Conservation (phyloP, 1,140 invertebrate genomes). For the Aphelenchoides fujianensis region DNA sequence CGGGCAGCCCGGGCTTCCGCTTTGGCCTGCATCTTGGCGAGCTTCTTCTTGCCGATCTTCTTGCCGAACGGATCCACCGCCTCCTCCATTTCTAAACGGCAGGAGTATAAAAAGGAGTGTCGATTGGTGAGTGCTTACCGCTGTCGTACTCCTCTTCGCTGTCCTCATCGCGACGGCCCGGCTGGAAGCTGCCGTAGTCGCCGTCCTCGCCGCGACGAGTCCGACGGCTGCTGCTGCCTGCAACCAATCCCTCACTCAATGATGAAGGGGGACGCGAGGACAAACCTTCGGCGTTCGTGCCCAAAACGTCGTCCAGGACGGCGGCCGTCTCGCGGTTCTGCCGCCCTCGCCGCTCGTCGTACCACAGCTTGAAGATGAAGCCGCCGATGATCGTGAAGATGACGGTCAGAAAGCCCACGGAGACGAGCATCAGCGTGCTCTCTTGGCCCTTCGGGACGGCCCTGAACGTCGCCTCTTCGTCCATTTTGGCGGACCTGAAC, state of each 20-base stretch:
- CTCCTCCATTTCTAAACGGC: slow-evolving; percentile 7
- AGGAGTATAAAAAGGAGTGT: not conserved
- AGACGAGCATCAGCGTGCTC: slow-evolving; percentile 5
- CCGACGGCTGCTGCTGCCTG: slow-evolving; percentile 9
- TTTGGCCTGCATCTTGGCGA: slow-evolving; percentile 58
- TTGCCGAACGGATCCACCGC: slow-evolving; percentile 29
- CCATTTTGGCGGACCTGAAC: not conserved
- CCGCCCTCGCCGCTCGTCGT: slow-evolving; percentile 35
- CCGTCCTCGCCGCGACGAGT: slow-evolving; percentile 4
- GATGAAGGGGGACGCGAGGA: too few species aligned
- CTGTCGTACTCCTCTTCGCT: slow-evolving; percentile 17
- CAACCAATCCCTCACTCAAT: not conserved
- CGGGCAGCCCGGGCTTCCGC: slow-evolving; percentile 52
- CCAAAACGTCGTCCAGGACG: slow-evolving; percentile 24
- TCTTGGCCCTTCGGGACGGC: not conserved
- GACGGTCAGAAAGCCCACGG: slow-evolving; percentile 13
- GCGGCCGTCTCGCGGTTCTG: slow-evolving; percentile 23
- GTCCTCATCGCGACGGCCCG: not conserved
- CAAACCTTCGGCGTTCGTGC: not conserved
- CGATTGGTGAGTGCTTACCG: not conserved
- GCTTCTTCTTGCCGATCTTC: slow-evolving; percentile 59
- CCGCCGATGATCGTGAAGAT: slow-evolving; percentile 20
- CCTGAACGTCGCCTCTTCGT: not conserved
- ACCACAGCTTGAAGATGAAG: slow-evolving; percentile 42
- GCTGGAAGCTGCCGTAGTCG: slow-evolving; percentile 1